Conservation (phyloP, 2,888 invertebrate species). For the Lasioglossum figueresi region DNA sequence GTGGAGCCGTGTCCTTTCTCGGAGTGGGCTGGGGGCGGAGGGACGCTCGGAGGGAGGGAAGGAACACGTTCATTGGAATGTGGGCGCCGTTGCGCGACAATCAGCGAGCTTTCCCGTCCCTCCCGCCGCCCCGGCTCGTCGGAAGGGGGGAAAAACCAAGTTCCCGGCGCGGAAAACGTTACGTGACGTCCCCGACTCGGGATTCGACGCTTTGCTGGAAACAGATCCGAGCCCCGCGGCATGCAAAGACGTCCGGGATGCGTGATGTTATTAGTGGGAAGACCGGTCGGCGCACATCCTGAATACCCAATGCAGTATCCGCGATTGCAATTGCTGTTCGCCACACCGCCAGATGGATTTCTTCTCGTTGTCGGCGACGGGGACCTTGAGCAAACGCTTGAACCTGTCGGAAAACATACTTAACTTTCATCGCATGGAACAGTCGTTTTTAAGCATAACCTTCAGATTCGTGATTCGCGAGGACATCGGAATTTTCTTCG, state of each 20-base stretch:
- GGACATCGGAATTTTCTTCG: not conserved
- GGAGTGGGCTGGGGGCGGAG: not conserved
- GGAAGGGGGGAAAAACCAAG: not conserved
- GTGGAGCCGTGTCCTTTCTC: not conserved
- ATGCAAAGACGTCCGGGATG: slow-evolving; percentile 66
- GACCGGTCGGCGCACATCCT: slow-evolving; percentile 67
- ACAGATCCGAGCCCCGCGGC: slow-evolving; percentile 24
- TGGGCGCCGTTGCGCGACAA: slow-evolving; percentile 14
- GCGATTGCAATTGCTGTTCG: slow-evolving; percentile 42
- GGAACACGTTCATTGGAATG: slow-evolving; percentile 14
- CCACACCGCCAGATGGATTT: not conserved
- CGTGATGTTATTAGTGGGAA: slow-evolving; percentile 76
- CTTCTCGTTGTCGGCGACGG: not conserved
- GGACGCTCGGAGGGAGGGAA: not conserved
- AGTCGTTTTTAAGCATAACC: not conserved
- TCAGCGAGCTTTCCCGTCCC: slow-evolving; percentile 1
- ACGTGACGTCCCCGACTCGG: slow-evolving; percentile 19
- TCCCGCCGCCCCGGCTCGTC: not conserved
- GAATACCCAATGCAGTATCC: slow-evolving; percentile 65
- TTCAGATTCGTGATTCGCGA: not conserved
- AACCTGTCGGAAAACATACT: not conserved
- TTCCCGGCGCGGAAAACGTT: slow-evolving; percentile 31
- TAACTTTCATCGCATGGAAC: not conserved
- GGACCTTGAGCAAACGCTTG: not conserved
- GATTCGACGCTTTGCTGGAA: slow-evolving; percentile 29